A percentile compares a stretch with the other conserved stretches of the same genome.
Evolutionary conservation across 1,140 invertebrate species (phyloP).

Genomic region (Tetranychus urticae): DNA sequence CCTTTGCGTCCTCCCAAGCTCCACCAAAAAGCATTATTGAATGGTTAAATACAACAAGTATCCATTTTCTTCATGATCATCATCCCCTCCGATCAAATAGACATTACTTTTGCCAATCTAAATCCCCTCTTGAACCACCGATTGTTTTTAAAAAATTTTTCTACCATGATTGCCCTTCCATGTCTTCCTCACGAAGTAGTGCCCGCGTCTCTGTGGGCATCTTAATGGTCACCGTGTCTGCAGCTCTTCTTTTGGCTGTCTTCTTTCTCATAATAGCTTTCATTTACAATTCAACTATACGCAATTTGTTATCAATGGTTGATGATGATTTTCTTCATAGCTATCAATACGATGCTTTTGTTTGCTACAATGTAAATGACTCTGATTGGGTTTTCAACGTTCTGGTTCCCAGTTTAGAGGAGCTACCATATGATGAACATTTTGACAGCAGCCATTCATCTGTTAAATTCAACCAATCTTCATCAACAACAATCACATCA

Average conservation of each 20-base stretch:
- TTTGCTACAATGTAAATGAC: slow-evolving; percentile 37
- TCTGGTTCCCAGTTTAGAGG: slow-evolving; percentile 27
- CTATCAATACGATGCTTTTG: slow-evolving; percentile 36
- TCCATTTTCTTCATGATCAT: background rate
- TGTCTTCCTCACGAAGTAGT: background rate
- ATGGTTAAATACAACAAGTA: background rate
- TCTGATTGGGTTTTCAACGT: slow-evolving; percentile 29
- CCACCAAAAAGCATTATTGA: background rate
- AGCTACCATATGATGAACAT: background rate
- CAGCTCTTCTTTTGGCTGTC: background rate
- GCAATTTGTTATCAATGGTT: background rate
- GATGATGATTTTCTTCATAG: slow-evolving; percentile 5
- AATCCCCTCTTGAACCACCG: background rate
- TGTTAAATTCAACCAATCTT: background rate
- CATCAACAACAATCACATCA: background rate
- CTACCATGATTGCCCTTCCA: background rate
- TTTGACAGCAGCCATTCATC: background rate
- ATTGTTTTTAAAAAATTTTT: background rate
- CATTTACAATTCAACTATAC: slow-evolving; percentile 1
- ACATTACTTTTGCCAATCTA: background rate
- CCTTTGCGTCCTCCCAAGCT: slow-evolving; percentile 28
- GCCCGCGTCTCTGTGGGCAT: background rate
- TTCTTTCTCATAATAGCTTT: background rate
- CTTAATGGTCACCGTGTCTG: background rate
- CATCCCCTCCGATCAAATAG: background rate